Base-by-base conservation (phyloP, 2,888 invertebrate species). In the Trissolcus brochymenae region DNA sequence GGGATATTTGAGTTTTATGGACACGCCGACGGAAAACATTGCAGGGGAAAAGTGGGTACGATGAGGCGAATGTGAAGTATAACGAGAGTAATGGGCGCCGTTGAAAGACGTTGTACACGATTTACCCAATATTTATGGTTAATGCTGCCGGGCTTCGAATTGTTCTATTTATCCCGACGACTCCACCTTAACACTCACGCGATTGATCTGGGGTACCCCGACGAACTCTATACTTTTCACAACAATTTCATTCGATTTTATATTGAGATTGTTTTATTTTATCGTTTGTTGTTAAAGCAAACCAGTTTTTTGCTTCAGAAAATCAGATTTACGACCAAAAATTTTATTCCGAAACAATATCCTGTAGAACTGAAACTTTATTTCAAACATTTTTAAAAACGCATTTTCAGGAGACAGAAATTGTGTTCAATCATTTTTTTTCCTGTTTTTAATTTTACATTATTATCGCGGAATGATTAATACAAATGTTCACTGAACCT, bases 1-100 rank as follows among this genome's bases (percentile, higher is more conserved):
- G 68, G 67, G 62, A 75, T 75, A 75, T 75, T 75, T 68, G 75
- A 67, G 75, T 75, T 75, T 75, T 75, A 75, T 74, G 73, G 73
- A 74, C 73, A 66, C 73, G 73, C 56, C 66, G 73, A 62, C 67
- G 73, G 73, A 55, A 73, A 73, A 73, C 73, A 61, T 66, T 50
- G 73, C 66, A 54, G 43, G 66, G 73, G 55, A 74, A 74, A 61
- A 67, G 73, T 62, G 56, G 61, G 17, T 61, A 61, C 72, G 64
- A 41, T 29, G 65, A 54, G 59, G 65, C 72, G 65, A 65, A 72
- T 73, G 73, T 66, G 66, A 73, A 61, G 66, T 73, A 66, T 73
- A 72, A 72, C 72, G 72, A 49, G 72, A 72, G 65, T 65, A 72
- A 72, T 65, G 72, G 59, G 49, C 11, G 72, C 65, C 72, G 65